Conservation (phyloP, 2,888 invertebrate genomes). For the Aquatica leii region DNA sequence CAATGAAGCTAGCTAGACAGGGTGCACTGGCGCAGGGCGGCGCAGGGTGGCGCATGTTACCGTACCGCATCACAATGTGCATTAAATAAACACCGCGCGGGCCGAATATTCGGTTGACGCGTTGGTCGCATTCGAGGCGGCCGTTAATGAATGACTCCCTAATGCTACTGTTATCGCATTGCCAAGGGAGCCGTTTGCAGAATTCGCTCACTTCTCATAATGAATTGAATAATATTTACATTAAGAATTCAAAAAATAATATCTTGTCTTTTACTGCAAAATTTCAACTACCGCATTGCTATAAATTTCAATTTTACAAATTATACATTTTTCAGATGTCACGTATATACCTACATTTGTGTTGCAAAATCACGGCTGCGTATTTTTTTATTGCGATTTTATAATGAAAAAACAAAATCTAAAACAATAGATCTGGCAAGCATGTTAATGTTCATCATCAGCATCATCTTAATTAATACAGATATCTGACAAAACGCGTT, state of each 20-base stretch:
- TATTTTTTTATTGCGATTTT: too few species aligned
- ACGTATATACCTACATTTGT: too few species aligned
- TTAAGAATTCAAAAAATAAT: conserved; percentile 52
- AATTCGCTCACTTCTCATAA: conserved; percentile 52
- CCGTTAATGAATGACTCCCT: conserved; percentile 53
- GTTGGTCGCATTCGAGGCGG: conserved; percentile 45
- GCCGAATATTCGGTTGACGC: conserved; percentile 47
- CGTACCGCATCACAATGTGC: conserved; percentile 37
- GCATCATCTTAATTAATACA: too few species aligned
- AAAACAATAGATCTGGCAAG: too few species aligned
- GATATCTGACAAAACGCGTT: too few species aligned
- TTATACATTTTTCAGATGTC: too few species aligned
- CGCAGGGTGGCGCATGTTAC: conserved; percentile 18
- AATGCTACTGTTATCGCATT: conserved; percentile 52
- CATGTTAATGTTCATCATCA: too few species aligned
- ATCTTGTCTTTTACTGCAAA: conserved; percentile 40
- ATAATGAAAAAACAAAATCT: too few species aligned
- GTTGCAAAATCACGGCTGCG: too few species aligned
- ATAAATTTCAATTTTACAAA: too few species aligned
- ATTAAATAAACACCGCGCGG: conserved; percentile 43
- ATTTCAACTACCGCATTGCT: conserved; percentile 40
- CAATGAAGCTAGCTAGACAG: too few species aligned
- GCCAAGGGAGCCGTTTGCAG: conserved; percentile 53
- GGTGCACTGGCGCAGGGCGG: conserved; percentile 26
- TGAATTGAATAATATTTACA: conserved; percentile 56